phyloP scores from a whole-genome alignment of 1,140 invertebrate species.

The Physella acuta region DNA sequence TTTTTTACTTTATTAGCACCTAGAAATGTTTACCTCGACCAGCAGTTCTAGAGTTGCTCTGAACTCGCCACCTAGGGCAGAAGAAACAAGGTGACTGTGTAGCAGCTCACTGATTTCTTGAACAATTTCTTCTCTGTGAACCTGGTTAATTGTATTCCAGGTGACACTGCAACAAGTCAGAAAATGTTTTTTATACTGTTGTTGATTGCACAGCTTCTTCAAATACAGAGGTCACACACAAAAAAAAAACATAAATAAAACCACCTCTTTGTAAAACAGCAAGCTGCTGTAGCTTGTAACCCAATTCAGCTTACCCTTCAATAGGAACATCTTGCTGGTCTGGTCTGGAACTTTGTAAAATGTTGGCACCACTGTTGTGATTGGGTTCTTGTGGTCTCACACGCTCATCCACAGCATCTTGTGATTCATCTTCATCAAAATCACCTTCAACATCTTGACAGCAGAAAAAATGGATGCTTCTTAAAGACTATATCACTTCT shows the following conservation, averaged over 20 bases:
- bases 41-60: constrained; percentile 44
- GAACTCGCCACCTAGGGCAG: constrained; percentile 44
- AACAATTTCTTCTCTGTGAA: constrained; percentile 46
- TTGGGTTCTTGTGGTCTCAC: neutral
- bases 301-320: no score
- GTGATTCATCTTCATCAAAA: neutral
- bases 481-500: neutral
- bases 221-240: no score
- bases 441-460: neutral
- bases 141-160: constrained; percentile 27
- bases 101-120: constrained; percentile 55
- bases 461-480: no score
- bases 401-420: neutral
- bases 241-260: no score
- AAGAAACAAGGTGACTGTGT: constrained; percentile 51
- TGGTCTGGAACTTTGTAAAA: no score
- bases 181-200: no score
- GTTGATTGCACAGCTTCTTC: no score
- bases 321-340: no score
- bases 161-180: no score
- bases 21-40: constrained; percentile 46
- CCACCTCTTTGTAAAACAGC: no score
- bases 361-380: neutral
- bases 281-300: no score
- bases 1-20: no score